Evolutionary conservation across 23 tunicate genomes (phyloP), one percentile per base, ranked within the genome.

Genomic region (Trididemnum clinides): DNA sequence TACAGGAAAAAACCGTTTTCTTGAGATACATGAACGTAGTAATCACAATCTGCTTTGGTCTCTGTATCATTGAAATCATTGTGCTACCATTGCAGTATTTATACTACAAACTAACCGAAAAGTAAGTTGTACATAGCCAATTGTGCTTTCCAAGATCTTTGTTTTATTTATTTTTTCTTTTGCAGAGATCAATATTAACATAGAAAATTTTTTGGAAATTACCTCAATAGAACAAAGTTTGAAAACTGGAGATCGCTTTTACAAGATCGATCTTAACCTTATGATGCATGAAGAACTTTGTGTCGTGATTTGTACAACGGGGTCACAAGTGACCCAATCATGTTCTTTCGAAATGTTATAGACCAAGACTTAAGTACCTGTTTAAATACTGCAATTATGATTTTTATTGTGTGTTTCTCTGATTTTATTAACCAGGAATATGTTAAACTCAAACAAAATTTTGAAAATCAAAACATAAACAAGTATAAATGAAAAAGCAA

Each of bases 1-100:
- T 73, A 6, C 79, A 84, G 87, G 87, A 84, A 50, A 84, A 84
- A 50, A 84, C 87, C 0, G 44, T 84, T 21, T 71, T 84, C 39
- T 32, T 84, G 62, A 72, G 87, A 39, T 84, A 84, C 80, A 84
- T 84, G 87, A 84, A 84, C 66, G 35, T 84, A 15, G 15, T 84
- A 15, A 84, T 80, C 38, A 80, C 80, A 12, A 50, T 50, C 49
- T 84, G 87, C 39, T 84, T 84, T 28, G 50, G 50, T 27, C 44
- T 84, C 39, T 50, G 39, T 50, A 80, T 30, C 15, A 20, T 84
- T 0, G 87, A 84, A 71, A 28, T 84, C 4, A 37, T 66, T 10
- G 23, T 59, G 27, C 20, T 59, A 4, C 66, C 66, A 10, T 59
- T 59, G 23, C 3, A 4, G 20, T 59, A 59, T 28, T 19, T 59